Evolutionary conservation across 23 tunicate species (phyloP), one percentile per base, ranked within the genome.

Genomic region (Ascidia mentula): DNA sequence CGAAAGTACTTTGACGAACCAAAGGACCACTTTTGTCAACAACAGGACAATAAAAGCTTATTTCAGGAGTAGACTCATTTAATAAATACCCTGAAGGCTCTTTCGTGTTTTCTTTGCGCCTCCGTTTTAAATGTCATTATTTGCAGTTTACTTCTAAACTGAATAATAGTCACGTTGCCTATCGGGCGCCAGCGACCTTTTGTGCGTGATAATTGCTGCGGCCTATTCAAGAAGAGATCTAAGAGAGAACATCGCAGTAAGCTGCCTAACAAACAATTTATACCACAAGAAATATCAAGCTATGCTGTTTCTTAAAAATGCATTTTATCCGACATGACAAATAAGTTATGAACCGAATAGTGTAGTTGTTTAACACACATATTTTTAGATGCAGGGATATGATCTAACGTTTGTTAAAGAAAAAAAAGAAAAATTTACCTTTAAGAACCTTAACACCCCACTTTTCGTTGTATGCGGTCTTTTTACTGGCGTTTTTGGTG

Each of bases 361-460:
- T n/a, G n/a, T n/a, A n/a, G n/a, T n/a, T n/a, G n/a, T n/a, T n/a
- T n/a, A n/a, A n/a, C n/a, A n/a, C n/a, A n/a, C n/a, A n/a, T n/a
- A n/a, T n/a, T n/a, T n/a, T n/a, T n/a, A n/a, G n/a, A n/a, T n/a
- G n/a, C n/a, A n/a, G n/a, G n/a, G n/a, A n/a, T n/a, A n/a, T n/a
- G n/a, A n/a, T n/a, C n/a, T n/a, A n/a, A n/a, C n/a, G n/a, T n/a
- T n/a, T n/a, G n/a, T 42, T 9, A 42, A 42, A 42, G 15, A 42
- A 15, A 42, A 42, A 42, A 9, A 42, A 53, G 7, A 28, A 20
- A 53, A 53, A 26, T 46, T 53, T 74, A 95, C 99, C 99, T 95
- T 90, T 90, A 18, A 95, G 76, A 8, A 95, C 99, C 72, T 95
- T 95, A 18, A 95, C 99, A 40, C 99, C 99, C 99, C 99, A 95